These are phyloP conservation scores for Euzophera pinguis DNA, from an alignment of 2,888 invertebrate genomes.

Conservation along the genomic window DNA sequence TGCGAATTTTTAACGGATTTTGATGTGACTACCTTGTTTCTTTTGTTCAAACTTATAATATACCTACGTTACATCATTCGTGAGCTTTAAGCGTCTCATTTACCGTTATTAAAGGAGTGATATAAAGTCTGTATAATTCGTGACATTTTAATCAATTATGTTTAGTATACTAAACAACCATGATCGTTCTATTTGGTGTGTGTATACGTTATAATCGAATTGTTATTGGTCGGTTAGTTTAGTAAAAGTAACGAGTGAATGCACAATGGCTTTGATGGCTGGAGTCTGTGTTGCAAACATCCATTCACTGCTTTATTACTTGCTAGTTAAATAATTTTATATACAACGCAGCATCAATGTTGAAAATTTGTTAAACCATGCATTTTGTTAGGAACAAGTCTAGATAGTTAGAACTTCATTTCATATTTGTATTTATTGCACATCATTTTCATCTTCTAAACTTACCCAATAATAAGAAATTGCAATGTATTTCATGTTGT, in stretches of 20 bases:
- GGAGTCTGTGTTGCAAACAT: constrained; percentile 50
- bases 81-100: constrained; percentile 9
- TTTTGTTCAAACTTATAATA: not conserved
- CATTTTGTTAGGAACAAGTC: too few relatives aligned
- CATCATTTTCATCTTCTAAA: constrained; percentile 42
- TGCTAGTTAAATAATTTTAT: constrained; percentile 37
- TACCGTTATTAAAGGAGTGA: not conserved
- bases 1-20: not conserved
- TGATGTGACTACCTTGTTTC: not conserved
- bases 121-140: not conserved
- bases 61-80: constrained; percentile 1
- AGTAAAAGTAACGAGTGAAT: constrained; percentile 55
- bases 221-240: constrained; percentile 38
- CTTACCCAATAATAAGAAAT: constrained; percentile 55
- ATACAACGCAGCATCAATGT: not conserved
- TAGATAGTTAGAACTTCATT: too few relatives aligned
- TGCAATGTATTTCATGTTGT: constrained; percentile 67
- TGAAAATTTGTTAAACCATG: too few relatives aligned
- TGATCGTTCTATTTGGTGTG: constrained; percentile 29
- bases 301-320: constrained; percentile 51
- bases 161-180: too few relatives aligned
- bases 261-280: constrained; percentile 42
- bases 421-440: constrained; percentile 32
- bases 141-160: too few relatives aligned
- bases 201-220: constrained; percentile 40